Percentiles rank a stretch among this genome's conserved stretches.
Conservation (phyloP, 2,888 invertebrate species). For the Melitaea athalia region DNA sequence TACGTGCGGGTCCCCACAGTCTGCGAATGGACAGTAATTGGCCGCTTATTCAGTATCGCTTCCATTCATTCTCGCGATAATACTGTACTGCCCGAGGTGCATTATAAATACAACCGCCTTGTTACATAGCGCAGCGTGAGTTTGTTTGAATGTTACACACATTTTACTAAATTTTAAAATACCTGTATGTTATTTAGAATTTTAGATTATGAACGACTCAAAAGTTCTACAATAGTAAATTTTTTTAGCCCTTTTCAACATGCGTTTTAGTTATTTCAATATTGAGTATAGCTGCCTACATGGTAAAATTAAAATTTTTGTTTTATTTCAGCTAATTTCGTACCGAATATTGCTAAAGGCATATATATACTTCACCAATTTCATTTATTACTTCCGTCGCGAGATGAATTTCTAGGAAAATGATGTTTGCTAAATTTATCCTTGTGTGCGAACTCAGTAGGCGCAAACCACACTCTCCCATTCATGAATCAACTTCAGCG, state of each 20-base stretch:
- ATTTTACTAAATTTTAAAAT: slow-evolving; percentile 1
- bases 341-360: slow-evolving; percentile 24
- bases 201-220: background rate
- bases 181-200: too few relatives aligned
- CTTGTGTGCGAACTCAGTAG: slow-evolving; percentile 59
- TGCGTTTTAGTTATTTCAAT: background rate
- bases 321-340: background rate
- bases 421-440: slow-evolving; percentile 75
- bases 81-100: slow-evolving; percentile 60
- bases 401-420: slow-evolving; percentile 73
- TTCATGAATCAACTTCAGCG: slow-evolving; percentile 81
- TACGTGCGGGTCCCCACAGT: slow-evolving; percentile 67
- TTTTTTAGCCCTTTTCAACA: background rate
- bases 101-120: slow-evolving; percentile 53
- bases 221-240: too few relatives aligned
- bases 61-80: slow-evolving; percentile 77
- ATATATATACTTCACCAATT: slow-evolving; percentile 36
- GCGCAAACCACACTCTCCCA: slow-evolving; percentile 65
- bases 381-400: slow-evolving; percentile 66
- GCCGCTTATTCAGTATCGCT: slow-evolving; percentile 74
- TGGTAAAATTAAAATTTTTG: background rate
- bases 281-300: background rate
- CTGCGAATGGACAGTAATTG: slow-evolving; percentile 69
- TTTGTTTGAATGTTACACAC: slow-evolving; percentile 35
- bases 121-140: slow-evolving; percentile 55